Percentiles rank a stretch among this genome's conserved stretches.
Evolutionary conservation across 2,113 vertebrate species (phyloP).

Genomic region (Muntiacus reevesi): DNA sequence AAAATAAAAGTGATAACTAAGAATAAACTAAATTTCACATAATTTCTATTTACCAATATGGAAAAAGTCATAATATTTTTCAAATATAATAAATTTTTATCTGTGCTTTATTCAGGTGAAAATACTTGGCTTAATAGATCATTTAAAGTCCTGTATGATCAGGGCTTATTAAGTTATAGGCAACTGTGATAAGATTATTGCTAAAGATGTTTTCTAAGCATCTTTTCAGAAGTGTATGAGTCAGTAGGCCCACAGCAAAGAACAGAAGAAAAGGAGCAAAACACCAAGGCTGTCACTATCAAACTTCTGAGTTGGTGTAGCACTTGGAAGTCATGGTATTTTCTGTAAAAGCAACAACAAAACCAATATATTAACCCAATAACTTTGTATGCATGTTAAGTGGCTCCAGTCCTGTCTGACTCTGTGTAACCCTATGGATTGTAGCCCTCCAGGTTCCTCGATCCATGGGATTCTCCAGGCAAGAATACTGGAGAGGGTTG

Average conservation of each 20-base stretch:
- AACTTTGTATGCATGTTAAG: background rate
- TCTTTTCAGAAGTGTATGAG: background rate
- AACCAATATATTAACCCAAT: background rate
- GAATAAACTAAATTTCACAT: background rate
- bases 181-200: background rate
- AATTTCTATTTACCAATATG: background rate
- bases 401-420: background rate
- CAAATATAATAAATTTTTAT: background rate
- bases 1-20: background rate
- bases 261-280: background rate
- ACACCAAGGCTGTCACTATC: background rate
- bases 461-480: background rate
- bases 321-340: background rate
- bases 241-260: background rate
- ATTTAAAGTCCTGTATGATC: background rate
- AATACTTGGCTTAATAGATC: background rate
- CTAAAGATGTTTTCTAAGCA: background rate
- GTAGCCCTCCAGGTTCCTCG: background rate
- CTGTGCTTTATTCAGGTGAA: background rate
- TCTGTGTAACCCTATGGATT: background rate
- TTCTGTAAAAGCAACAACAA: background rate
- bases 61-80: background rate
- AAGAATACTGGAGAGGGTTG: background rate
- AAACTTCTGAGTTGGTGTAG: background rate
- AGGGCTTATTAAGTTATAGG: background rate